These are phyloP conservation scores for Rhagophthalmus giganteus DNA, from an alignment of 2,888 invertebrate genomes.

Conservation along the genomic window DNA sequence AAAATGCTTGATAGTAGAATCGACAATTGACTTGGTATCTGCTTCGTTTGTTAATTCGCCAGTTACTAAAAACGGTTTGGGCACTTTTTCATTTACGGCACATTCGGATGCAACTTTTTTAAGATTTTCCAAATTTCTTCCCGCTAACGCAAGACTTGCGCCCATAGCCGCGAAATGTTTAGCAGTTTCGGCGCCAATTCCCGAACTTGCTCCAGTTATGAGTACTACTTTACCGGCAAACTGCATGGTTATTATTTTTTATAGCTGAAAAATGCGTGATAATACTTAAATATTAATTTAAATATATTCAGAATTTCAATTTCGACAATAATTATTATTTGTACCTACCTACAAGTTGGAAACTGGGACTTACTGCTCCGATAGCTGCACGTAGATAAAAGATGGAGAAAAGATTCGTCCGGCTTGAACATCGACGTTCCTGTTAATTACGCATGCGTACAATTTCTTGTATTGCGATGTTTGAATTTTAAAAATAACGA, in stretches of 20 bases:
- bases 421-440: too few relatives aligned
- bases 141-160: slow-evolving; percentile 73
- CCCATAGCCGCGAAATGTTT: slow-evolving; percentile 74
- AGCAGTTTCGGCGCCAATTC: slow-evolving; percentile 83
- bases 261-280: slow-evolving; percentile 1
- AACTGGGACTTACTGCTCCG: too few relatives aligned
- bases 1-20: slow-evolving; percentile 72
- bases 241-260: slow-evolving; percentile 44
- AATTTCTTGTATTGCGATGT: too few relatives aligned
- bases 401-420: too few relatives aligned
- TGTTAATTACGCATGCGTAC: too few relatives aligned
- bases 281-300: too few relatives aligned
- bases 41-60: slow-evolving; percentile 75
- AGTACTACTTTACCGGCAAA: slow-evolving; percentile 74
- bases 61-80: slow-evolving; percentile 62
- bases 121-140: slow-evolving; percentile 71
- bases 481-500: too few relatives aligned
- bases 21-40: slow-evolving; percentile 72
- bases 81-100: slow-evolving; percentile 47
- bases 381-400: too few relatives aligned
- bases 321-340: too few relatives aligned
- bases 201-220: slow-evolving; percentile 82
- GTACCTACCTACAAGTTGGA: too few relatives aligned
- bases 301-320: too few relatives aligned
- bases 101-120: slow-evolving; percentile 65